phyloP scores from a whole-genome alignment of 1,140 invertebrate species.

The Apis cerana region DNA sequence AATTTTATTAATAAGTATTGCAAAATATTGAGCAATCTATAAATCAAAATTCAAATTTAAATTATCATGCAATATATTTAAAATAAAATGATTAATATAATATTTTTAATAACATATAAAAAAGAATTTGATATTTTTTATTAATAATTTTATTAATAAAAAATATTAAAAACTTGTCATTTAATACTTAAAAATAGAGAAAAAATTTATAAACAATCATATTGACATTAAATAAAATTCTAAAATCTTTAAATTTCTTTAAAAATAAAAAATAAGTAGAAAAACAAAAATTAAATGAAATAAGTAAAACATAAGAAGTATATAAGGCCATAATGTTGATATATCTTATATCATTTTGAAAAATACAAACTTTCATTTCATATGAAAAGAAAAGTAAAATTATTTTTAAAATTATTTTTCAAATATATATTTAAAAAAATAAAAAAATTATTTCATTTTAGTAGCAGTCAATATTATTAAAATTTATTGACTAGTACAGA shows the following conservation, averaged over 20 bases:
- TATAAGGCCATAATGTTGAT: background rate
- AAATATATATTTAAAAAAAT: background rate
- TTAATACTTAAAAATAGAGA: slow-evolving; percentile 10
- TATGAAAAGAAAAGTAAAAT: background rate
- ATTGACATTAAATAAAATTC: background rate
- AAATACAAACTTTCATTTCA: background rate
- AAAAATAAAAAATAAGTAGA: background rate
- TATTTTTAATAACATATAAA: too few relatives aligned
- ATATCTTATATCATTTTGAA: background rate
- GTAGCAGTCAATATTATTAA: background rate
- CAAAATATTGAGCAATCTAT: slow-evolving; percentile 12
- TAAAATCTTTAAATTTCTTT: background rate
- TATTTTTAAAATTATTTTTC: background rate
- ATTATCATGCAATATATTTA: too few relatives aligned
- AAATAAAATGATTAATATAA: too few relatives aligned
- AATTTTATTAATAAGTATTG: background rate
- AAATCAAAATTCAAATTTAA: background rate
- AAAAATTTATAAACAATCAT: background rate
- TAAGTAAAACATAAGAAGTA: background rate
- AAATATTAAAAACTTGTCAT: background rate
- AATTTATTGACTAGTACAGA: slow-evolving; percentile 15
- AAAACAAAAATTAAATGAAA: background rate
- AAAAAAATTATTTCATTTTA: background rate
- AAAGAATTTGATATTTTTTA: too few relatives aligned
- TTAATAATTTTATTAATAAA: background rate